These are phyloP conservation scores for Melanotaenia boesemani DNA, from an alignment of 2,797 vertebrate genomes.

Conservation along the genomic window DNA sequence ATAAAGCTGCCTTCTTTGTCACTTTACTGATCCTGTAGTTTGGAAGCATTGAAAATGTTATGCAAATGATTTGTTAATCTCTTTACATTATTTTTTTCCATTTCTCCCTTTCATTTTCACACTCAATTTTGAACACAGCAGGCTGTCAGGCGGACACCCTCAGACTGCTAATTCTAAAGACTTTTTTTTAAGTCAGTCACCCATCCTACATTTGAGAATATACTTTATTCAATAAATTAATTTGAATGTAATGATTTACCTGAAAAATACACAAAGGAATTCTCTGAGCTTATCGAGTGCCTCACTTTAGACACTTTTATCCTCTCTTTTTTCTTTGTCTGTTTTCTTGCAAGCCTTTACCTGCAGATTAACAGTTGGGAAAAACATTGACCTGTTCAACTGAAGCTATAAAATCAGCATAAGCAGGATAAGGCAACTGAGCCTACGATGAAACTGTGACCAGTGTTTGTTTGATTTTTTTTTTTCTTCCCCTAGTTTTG, in stretches of 20 bases:
- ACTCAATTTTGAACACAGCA: slow-evolving; percentile 75
- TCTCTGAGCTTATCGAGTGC: slow-evolving; percentile 17
- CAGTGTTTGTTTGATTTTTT: slow-evolving; percentile 67
- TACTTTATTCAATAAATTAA: slow-evolving; percentile 56
- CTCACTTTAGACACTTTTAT: slow-evolving; percentile 47
- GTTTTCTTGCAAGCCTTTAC: slow-evolving; percentile 41
- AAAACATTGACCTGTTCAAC: slow-evolving; percentile 64
- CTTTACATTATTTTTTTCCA: slow-evolving; percentile 86
- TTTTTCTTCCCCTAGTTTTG: slow-evolving; percentile 64
- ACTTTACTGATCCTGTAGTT: slow-evolving; percentile 81
- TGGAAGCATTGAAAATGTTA: slow-evolving; percentile 83
- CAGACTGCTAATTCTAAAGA: slow-evolving; percentile 69
- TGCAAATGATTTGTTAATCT: slow-evolving; percentile 87
- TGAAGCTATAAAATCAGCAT: slow-evolving; percentile 68
- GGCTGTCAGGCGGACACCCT: slow-evolving; percentile 77
- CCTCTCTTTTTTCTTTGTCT: slow-evolving; percentile 28
- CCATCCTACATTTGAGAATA: slow-evolving; percentile 48
- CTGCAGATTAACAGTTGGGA: slow-evolving; percentile 50
- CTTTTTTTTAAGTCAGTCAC: slow-evolving; percentile 33
- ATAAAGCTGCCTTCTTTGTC: slow-evolving; percentile 78
- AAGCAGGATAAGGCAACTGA: slow-evolving; percentile 76
- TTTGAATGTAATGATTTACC: slow-evolving; percentile 53
- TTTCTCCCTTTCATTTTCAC: slow-evolving; percentile 81
- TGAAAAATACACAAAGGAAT: slow-evolving; percentile 34
- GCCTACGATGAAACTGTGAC: slow-evolving; percentile 82